Base-by-base conservation (phyloP, 2,113 vertebrate species). In the Odobenus rosmarus region DNA sequence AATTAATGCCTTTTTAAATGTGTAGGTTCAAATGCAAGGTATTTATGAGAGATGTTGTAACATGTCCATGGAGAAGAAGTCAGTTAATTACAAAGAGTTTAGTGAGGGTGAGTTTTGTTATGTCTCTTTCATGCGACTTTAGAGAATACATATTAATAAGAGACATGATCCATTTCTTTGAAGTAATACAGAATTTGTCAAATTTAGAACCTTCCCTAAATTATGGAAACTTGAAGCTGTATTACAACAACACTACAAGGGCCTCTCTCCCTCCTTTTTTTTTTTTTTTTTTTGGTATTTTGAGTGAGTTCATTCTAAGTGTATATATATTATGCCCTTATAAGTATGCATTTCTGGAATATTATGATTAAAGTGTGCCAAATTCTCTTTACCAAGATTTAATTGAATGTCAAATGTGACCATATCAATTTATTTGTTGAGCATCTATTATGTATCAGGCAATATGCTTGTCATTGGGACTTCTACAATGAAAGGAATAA, bases 21-120 rank as follows among this genome's bases (percentile, higher is more conserved):
- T 86, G 15, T 64, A 62, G 6, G 39, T 95, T 96, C 81, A 87
- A 49, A 81, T 4, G 23, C 10, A 80, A 59, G n/a, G 12, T 57
- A 86, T 85, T 67, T 79, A 77, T 69, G n/a, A 96, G 33, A 89
- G 16, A 80, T 86, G 31, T 36, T 67, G 2, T 9, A 96, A 51
- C 1, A 39, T 16, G 11, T 49, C n/a, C 0, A 10, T 72, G 7
- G 19, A 95, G 51, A 91, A 69, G 71, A 84, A n/a, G 92, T 88
- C 88, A 62, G 26, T 90, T 96, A 93, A 90, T 95, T 96, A 67
- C 2, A 16, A 93, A 64, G 36, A 95, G 9, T 88, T 76, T 79
- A 74, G 6, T 64, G 77, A 92, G 24, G 64, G 15, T 36, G 28
- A 85, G 82, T 84, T 89, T 62, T 88, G 28, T 72, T 95, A 76